Base-by-base conservation (phyloP, 2,888 invertebrate genomes). In the Sturmia bella region DNA sequence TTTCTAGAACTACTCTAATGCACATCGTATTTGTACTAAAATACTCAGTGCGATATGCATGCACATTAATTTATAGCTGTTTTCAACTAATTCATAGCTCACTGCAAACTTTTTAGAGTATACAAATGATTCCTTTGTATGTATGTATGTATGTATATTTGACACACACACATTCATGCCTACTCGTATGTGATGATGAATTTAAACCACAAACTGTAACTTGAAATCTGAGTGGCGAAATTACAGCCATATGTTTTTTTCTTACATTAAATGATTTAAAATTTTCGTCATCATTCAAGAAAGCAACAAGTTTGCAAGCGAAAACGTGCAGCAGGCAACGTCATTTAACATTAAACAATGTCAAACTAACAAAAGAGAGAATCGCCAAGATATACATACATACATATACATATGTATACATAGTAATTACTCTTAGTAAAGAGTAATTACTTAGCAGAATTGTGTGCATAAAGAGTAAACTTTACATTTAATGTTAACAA, bases 311-410 rank as follows among this genome's bases (percentile, higher is more conserved):
- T 74, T 50, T 19, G 61, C 52, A 13, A 2, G 17, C 41, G 13
- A 43, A 45, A 17, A 9, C 66, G 75, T 68, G 75, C 59, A 50
- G 13, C 5, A 13, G 21, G 21, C 12, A 66, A 59, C 66, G 57
- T 75, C 59, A 43, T 59, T 59, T 75, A 75, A 75, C 66, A 68
- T 75, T 75, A 15, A 27, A 41, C 66, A 68, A 68, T 41, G 66
- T 59, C 48, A 66, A 75, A 57, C 19, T 21, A 45, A 32, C 27
- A 3, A 15, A 43, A 54, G 32, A 52, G 13, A 27, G 7, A 32
- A 32, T 9, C 32, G 32, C 32, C 7, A 27, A 66, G 21, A 15
- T 59, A 11, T 21, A 17, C 5, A 15, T 17, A 45, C 7, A 9
- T 32, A 3, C 11, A 56, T 13, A 45, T 3, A 17, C 2, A n/a